Conservation (phyloP, 1,140 invertebrate species). For the Hyles vespertilio region DNA sequence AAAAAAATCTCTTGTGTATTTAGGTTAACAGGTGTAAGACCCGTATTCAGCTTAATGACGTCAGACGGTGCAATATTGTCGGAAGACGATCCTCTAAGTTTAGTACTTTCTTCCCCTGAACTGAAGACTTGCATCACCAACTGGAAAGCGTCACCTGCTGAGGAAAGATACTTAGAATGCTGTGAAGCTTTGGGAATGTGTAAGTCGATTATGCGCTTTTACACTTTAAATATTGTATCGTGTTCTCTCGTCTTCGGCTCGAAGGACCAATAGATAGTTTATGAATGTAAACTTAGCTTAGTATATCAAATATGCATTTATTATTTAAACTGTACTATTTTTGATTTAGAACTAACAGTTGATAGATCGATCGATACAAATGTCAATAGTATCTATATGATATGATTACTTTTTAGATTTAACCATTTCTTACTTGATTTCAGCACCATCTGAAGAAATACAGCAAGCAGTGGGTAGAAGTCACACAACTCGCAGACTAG, state of each 20-base stretch:
- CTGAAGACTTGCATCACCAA: slow-evolving; percentile 78
- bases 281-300: no score
- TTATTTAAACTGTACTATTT: no score
- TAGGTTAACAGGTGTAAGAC: slow-evolving; percentile 80
- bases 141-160: slow-evolving; percentile 79
- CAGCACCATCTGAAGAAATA: slow-evolving; percentile 65
- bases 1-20: slow-evolving; percentile 20
- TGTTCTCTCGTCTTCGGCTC: no score
- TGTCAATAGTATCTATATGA: not conserved
- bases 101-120: slow-evolving; percentile 77
- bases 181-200: slow-evolving; percentile 77
- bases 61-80: slow-evolving; percentile 81
- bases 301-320: no score
- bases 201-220: slow-evolving; percentile 40
- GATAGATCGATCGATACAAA: no score
- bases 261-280: no score
- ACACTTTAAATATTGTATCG: no score
- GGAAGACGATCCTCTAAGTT: slow-evolving; percentile 79
- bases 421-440: slow-evolving; percentile 11
- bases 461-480: slow-evolving; percentile 74
- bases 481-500: slow-evolving; percentile 74
- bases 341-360: no score
- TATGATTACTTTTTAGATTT: not conserved
- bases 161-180: slow-evolving; percentile 80
- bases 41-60: slow-evolving; percentile 79